Percentiles rank a stretch among this genome's conserved stretches.
phyloP scores from a whole-genome alignment of 2,113 vertebrate species.

The Brachionichthys hirsutus region DNA sequence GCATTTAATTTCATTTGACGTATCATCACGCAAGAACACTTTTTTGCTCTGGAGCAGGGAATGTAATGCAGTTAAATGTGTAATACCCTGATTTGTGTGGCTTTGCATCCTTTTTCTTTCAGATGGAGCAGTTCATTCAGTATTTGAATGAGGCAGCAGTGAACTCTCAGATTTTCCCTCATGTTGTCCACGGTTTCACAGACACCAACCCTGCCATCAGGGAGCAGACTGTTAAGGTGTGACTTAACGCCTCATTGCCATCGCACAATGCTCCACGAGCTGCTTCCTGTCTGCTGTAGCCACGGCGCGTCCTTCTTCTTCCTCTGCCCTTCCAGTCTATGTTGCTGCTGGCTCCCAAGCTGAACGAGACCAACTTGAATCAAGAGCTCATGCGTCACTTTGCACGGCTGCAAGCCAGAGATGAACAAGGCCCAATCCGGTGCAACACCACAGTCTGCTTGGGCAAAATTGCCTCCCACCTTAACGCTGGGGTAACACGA shows the following conservation, averaged over 20 bases:
- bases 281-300: background rate
- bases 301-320: background rate
- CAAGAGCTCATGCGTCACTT: slow-evolving; percentile 93
- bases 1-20: no score
- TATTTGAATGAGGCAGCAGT: slow-evolving; percentile 90
- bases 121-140: slow-evolving; percentile 95
- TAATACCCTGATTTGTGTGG: background rate
- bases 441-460: slow-evolving; percentile 94
- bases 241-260: background rate
- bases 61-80: background rate
- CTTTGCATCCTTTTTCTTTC: slow-evolving; percentile 1
- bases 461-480: slow-evolving; percentile 90
- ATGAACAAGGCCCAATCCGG: slow-evolving; percentile 91
- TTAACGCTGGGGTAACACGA: slow-evolving; percentile 78
- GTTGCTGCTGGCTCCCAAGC: slow-evolving; percentile 89
- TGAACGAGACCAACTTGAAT: slow-evolving; percentile 88
- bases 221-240: slow-evolving; percentile 92
- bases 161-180: slow-evolving; percentile 92
- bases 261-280: background rate
- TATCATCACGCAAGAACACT: no score
- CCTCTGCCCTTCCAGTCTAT: slow-evolving; percentile 78
- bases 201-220: slow-evolving; percentile 94
- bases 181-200: slow-evolving; percentile 90
- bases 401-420: slow-evolving; percentile 86
- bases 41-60: background rate